Base-by-base conservation (phyloP, 2,888 invertebrate species). In the Homarus gammarus region DNA sequence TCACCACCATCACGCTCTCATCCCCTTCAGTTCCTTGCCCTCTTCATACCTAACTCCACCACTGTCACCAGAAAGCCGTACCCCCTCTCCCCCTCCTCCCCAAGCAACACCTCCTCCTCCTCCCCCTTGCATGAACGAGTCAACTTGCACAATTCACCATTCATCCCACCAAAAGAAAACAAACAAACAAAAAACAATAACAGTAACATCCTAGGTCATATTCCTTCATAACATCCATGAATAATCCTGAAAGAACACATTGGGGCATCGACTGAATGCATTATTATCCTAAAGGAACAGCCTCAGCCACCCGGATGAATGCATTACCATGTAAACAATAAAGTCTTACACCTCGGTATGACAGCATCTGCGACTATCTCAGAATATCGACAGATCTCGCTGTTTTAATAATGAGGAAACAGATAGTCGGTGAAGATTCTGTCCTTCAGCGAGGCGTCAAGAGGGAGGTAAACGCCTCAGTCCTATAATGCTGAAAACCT, bases 291-390 rank as follows among this genome's bases (percentile, higher is more conserved):
- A 61, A 81, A 81, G 87, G 81, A 87, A 81, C 81, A 36, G n/a
- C 72, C 40, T n/a, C n/a, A 51, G 27, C 87, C 70, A 72, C 56
- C 18, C 22, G 12, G 40, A n/a, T 87, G 87, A 82, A 82, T 87
- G 73, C 73, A 87, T 87, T 87, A 82, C 81, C 87, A 87, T 82
- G 73, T 72, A 87, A 82, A 87, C 87, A 87, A 87, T 87, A 82
- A 81, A 82, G 73, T 87, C 73, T 73, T 87, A 73, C 87, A 81
- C 81, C 81, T 87, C 44, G 61, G 73, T 44, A 40, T 56, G 81
- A 87, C 87, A 72, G 73, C 79, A 72, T 82, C 87, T 31, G 31
- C 72, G 87, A 56, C 38, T 81, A 87, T 87, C 87, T 70, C 40
- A 38, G 73, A 61, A 87, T 73, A 86, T 86, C 86, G 86, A 86